Base-by-base conservation (phyloP, 2,797 vertebrate species). In the Acropternis orthonyx region DNA sequence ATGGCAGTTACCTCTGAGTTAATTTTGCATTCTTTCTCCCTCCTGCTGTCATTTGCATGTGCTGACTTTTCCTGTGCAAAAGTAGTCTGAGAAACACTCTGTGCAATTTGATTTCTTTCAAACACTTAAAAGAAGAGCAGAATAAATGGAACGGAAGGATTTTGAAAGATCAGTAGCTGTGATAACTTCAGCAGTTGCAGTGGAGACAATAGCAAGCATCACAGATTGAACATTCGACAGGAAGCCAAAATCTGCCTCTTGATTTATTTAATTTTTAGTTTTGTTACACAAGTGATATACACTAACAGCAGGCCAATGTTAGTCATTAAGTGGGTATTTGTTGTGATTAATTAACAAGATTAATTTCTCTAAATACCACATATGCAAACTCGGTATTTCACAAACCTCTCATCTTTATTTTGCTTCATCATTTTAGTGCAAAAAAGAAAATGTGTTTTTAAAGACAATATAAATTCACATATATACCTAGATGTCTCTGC, bases 51-150 rank as follows among this genome's bases (percentile, higher is more conserved):
- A 85, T 92, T 92, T 92, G 54, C 56, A 61, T 65, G 55, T 72
- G 71, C 65, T 88, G 85, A 85, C 52, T 94, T 92, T 81, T 78
- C 51, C 67, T 86, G 34, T 85, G 62, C 68, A 92, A 41, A 91
- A 89, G 56, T 79, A 71, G 72, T 79, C 56, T 61, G 43, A 83
- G 72, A 88, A 85, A 83, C 71, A 51, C 43, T 66, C 49, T 22
- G 9, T 82, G 71, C 52, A 75, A 77, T 73, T 79, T 85, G 28
- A 20, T 69, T 90, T 88, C 73, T 82, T 97, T 94, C 74, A 77
- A 16, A 75, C 81, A 43, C 49, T 69, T 87, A 74, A 63, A 73
- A 91, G 78, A 58, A 72, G 75, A 80, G 71, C 37, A 54, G 10
- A 87, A 56, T 82, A 94, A 72, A 56, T 81, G 75, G 41, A 93